Evolutionary conservation across 2,113 vertebrate genomes (phyloP).

Genomic region (Archilochus colubris): DNA sequence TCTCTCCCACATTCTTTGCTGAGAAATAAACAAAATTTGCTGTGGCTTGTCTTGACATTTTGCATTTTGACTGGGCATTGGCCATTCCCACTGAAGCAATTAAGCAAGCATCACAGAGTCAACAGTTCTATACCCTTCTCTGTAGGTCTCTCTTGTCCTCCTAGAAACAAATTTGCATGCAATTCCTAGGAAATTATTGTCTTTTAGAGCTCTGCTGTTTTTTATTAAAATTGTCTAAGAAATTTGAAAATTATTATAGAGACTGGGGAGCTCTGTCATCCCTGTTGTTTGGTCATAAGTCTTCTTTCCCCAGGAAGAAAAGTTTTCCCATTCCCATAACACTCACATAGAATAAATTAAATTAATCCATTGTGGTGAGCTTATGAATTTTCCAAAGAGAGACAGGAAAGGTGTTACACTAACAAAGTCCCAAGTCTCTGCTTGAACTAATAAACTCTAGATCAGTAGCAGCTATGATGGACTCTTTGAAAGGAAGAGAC

Average conservation of each 20-base stretch:
- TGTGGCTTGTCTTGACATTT: neutral
- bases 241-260: neutral
- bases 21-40: neutral
- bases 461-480: accelerated
- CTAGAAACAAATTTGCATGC: neutral
- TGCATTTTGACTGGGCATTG: neutral
- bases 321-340: neutral
- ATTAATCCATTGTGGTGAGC: neutral
- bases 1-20: neutral
- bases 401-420: neutral
- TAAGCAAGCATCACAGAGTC: neutral
- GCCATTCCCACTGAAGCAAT: neutral
- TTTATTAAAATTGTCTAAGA: neutral
- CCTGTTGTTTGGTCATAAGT: neutral
- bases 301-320: neutral
- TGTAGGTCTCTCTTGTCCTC: neutral
- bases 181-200: neutral
- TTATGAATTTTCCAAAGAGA: neutral
- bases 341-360: neutral
- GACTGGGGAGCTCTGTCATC: neutral
- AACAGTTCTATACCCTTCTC: neutral
- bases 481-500: neutral
- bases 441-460: neutral
- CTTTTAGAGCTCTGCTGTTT: neutral
- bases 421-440: neutral